Evolutionary conservation across 2,888 invertebrate genomes (phyloP).

Genomic region (Troilus luridus): DNA sequence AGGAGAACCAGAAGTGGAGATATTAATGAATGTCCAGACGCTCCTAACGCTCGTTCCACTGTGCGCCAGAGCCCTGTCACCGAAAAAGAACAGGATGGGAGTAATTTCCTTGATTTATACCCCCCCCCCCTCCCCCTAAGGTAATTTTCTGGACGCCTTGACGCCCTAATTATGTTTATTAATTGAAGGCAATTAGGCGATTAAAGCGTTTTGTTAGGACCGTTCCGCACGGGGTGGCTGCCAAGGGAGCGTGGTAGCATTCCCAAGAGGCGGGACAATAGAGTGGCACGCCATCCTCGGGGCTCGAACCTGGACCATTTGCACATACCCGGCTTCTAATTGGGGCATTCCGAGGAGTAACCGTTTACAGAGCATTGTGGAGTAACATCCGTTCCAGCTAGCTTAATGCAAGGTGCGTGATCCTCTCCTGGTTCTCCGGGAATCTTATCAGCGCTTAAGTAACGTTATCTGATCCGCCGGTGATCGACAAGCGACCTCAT

Average conservation of each 20-base stretch:
- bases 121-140: conserved; percentile 4
- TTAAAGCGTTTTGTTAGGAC: conserved; percentile 50
- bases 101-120: conserved; percentile 56
- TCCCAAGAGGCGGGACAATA: conserved; percentile 30
- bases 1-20: too few species aligned
- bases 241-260: conserved; percentile 42
- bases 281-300: background rate
- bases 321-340: background rate
- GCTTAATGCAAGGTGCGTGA: conserved; percentile 15
- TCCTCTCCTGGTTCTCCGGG: background rate
- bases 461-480: background rate
- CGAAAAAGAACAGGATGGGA: conserved; percentile 56
- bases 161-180: conserved; percentile 57
- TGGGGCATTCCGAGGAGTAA: background rate
- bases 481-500: background rate
- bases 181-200: conserved; percentile 53
- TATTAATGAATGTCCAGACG: too few species aligned
- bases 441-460: background rate
- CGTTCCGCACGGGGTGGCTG: conserved; percentile 50
- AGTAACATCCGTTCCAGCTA: background rate
- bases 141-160: conserved; percentile 56
- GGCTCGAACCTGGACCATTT: background rate
- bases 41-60: too few species aligned
- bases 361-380: background rate
- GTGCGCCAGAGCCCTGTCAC: too few species aligned